phyloP scores from a whole-genome alignment of 92 coral and sea anemone species.

The Zoanthus gigantus region DNA sequence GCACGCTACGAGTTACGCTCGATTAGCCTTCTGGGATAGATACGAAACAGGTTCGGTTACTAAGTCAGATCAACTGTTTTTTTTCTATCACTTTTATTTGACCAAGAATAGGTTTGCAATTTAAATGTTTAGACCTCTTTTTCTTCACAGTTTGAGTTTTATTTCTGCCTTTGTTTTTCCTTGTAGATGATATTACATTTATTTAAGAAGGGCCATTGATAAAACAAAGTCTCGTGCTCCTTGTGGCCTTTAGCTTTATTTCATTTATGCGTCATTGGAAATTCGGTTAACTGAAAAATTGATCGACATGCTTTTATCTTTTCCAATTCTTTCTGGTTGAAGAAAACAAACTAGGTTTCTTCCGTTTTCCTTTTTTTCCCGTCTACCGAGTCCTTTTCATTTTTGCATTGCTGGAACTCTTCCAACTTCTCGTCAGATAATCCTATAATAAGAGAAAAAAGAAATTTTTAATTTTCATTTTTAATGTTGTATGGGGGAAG shows the following conservation, averaged over 20 bases:
- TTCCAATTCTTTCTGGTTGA: too few species aligned
- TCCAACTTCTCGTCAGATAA: slow-evolving; percentile 14
- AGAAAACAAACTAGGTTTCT: neutral
- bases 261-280: neutral
- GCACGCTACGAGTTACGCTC: too few species aligned
- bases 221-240: neutral
- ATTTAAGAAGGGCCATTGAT: neutral
- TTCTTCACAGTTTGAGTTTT: neutral
- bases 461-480: neutral
- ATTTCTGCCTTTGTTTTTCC: neutral
- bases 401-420: neutral
- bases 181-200: neutral
- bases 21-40: too few species aligned
- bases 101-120: neutral
- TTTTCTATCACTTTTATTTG: neutral
- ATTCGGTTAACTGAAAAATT: neutral
- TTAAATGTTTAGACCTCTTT: neutral
- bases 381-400: neutral
- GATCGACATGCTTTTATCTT: too few species aligned
- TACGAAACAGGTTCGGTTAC: too few species aligned
- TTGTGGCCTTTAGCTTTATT: neutral
- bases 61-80: too few species aligned
- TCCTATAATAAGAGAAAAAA: neutral
- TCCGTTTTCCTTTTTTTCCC: neutral
- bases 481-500: too few species aligned